phyloP scores from a whole-genome alignment of 2,797 vertebrate genomes.

The Dromococcyx pavoninus region DNA sequence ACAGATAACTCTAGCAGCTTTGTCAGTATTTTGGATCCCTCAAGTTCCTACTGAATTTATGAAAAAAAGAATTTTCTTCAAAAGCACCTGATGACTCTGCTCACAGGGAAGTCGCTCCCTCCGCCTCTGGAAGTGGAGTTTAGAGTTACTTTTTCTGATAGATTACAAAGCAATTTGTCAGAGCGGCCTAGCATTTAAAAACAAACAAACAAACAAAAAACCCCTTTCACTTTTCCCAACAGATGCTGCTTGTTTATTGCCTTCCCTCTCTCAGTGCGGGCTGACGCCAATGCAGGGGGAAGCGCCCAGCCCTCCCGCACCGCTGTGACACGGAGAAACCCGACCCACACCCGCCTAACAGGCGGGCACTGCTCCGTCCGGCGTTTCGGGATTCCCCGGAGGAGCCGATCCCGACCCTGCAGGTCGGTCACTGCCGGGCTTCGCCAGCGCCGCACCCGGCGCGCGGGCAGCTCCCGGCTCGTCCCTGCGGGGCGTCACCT shows the following conservation, averaged over 20 bases:
- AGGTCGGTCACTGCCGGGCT: fast-evolving
- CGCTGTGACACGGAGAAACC: neutral
- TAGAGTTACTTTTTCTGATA: neutral
- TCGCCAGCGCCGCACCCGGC: neutral
- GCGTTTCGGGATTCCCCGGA: fast-evolving
- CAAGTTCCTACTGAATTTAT: neutral
- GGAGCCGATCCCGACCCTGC: neutral
- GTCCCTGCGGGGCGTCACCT: no score
- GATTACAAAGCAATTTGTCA: neutral
- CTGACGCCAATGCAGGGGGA: neutral
- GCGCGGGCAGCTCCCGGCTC: neutral
- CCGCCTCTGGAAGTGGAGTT: neutral
- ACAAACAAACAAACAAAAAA: neutral
- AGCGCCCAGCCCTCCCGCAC: neutral
- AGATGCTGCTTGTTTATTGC: neutral
- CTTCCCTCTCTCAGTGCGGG: neutral
- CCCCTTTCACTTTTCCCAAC: neutral
- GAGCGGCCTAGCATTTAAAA: neutral
- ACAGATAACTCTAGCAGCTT: neutral
- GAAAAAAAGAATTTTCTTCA: neutral
- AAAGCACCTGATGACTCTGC: neutral
- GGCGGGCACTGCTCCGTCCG: no score
- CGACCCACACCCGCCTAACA: no score
- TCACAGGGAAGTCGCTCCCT: neutral
- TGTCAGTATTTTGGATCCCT: neutral